Base-by-base conservation (phyloP, 1,140 invertebrate genomes). In the Pogonus chalceus region DNA sequence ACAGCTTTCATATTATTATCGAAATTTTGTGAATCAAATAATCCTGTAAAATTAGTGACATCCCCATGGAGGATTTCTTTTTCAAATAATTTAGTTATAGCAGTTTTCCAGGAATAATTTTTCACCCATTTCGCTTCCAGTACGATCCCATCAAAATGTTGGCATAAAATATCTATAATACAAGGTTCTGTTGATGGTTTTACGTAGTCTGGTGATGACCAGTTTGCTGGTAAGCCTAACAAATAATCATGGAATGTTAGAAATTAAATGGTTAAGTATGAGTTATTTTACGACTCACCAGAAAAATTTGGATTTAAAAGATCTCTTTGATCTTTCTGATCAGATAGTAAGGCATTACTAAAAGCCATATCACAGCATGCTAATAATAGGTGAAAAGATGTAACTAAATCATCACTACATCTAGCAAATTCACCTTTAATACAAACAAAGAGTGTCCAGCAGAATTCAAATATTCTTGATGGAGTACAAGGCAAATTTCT, bases 301-400 rank as follows among this genome's bases (percentile, higher is more conserved):
- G 79, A 72, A 74, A 96, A 95, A 48, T 82, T 75, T 50, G 81
- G 77, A 75, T 95, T 96, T 0, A 97, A 73, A 51, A 98, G 75
- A 70, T 95, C 91, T 64, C 80, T 84, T 51, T 90, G 76, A 70
- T 95, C 91, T 64, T 80, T 84, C 50, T 90, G 76, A 60, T 85
- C 83, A 47, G 85, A 80, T 60, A 91, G 71, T 37, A 94, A 73
- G 53, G 86, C 87, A 76, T 96, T 96, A 53, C 77, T 81, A 72
- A 86, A 96, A 48, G 96, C 82, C 65, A 93, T 82, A 76, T 98
- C 93, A 60, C 93, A 81, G 69, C 90, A 93, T 54, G 88, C 88
- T 24, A 96, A 71, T 20, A 98, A 74, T 9, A 97, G 72, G 70
- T 97, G 92, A 66, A 92, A 95, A 46, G 92, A 96, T 68, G 92